Percentiles rank a stretch among this genome's conserved stretches.
These are phyloP conservation scores for Hoplostethus atlanticus DNA, from an alignment of 2,797 vertebrate genomes.

Conservation along the genomic window DNA sequence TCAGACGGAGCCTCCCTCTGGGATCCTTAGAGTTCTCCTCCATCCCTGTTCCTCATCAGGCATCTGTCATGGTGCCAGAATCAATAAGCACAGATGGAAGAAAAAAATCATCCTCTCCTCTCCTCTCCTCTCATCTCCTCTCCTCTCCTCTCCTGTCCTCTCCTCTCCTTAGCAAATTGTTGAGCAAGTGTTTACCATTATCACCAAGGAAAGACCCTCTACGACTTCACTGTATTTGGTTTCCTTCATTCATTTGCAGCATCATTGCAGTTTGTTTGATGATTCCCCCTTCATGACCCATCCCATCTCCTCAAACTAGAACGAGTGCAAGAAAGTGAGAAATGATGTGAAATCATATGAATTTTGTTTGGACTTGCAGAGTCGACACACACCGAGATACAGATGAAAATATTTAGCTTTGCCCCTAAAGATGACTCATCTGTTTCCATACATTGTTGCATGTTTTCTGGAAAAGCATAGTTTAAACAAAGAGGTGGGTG, in stretches of 20 bases:
- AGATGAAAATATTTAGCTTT: conserved; percentile 81
- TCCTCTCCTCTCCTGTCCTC: neutral
- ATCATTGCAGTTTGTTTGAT: conserved; percentile 31
- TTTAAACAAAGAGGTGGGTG: conserved; percentile 78
- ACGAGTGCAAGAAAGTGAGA: conserved; percentile 23
- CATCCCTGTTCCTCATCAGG: conserved; percentile 83
- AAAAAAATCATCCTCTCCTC: conserved; percentile 38
- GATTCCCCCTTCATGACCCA: conserved; percentile 21
- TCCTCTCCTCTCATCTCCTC: conserved; percentile 19
- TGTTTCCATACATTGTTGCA: conserved; percentile 83
- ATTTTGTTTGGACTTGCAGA: conserved; percentile 73
- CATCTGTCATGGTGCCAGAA: conserved; percentile 82
- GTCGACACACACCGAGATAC: conserved; percentile 71
- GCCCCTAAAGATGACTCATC: conserved; percentile 74
- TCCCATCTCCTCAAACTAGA: conserved; percentile 1
- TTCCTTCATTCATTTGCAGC: conserved; percentile 35
- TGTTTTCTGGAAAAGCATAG: conserved; percentile 75
- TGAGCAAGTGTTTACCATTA: conserved; percentile 81
- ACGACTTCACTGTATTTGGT: conserved; percentile 53
- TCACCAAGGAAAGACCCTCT: conserved; percentile 63
- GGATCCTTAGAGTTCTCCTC: conserved; percentile 71
- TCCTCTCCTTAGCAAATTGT: conserved; percentile 72
- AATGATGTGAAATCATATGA: conserved; percentile 68
- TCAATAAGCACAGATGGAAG: conserved; percentile 82
- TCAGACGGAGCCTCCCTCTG: conserved; percentile 63